Base-by-base conservation (phyloP, 2,797 vertebrate genomes). In the Heliangelus exortis region DNA sequence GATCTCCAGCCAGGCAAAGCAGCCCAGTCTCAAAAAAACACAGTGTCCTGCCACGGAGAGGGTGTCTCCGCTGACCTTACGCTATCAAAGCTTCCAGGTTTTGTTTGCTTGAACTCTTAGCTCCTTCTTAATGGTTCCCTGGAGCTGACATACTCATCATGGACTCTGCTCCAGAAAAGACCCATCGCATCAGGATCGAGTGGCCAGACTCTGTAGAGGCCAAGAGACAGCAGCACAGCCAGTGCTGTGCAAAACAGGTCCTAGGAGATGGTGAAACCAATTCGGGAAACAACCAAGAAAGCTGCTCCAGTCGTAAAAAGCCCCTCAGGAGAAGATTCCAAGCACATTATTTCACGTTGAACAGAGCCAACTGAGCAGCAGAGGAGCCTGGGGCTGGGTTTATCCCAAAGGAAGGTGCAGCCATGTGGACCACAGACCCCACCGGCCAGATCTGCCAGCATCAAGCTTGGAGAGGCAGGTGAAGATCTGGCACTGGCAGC, bases 1-100 rank as follows among this genome's bases (percentile, higher is more conserved):
- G 82, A 65, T 86, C 50, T 91, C 79, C 76, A 87, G 91, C 95
- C 94, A 94, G 94, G 84, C 94, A 93, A 84, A 95, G 92, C 94
- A 96, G 94, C 84, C 72, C 86, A 63, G 65, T 51, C 93, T 87
- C 75, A 59, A 41, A 63, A 63, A 92, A 93, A 91, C 89, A 90
- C 34, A 43, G 68, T 54, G 82, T 94, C 47, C 96, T 95, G 96
- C 87, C 92, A 89, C 0, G 65, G 79, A 28, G 11, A 48, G 87
- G 87, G 33, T 77, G 91, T 91, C 95, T 91, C 89, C 61, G 10
- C 85, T 67, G 78, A 91, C 87, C 87, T 91, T 67, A 33, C 18
- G 50, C 69, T 74, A 84, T 80, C 92, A 71, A 80, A 90, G 25
- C 57, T 87, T 94, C 91, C 91, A 93, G 91, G 84, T 86, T 96